Evolutionary conservation across 2,797 vertebrate genomes (phyloP), one percentile per base, ranked within the genome.

Genomic region (Sebastes ruberrimus): DNA sequence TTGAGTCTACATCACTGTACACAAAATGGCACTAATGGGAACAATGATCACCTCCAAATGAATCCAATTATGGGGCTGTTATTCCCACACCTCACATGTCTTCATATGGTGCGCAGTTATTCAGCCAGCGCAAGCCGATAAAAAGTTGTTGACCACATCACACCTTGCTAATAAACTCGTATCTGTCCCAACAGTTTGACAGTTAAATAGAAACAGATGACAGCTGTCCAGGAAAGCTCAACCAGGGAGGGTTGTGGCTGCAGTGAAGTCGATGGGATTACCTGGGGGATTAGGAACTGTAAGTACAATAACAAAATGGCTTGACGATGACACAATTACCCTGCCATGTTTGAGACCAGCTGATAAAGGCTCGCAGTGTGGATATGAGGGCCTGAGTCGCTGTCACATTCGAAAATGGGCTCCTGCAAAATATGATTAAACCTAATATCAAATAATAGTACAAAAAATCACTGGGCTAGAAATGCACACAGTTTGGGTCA

Each of bases 11-110:
- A 94, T 82, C 81, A 83, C 73, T 78, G 85, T 83, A 88, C 86
- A 92, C 92, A 94, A 95, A 53, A 94, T 89, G 89, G 71, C 80
- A 77, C 89, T 95, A 95, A 96, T 95, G 94, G 92, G 92, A 81
- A 93, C 89, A 86, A 92, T 94, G 91, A 94, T 94, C 82, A 85
- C 87, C 77, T 86, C 85, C 86, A 94, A 95, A 93, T 94, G 89
- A 95, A 94, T 93, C 92, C 91, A 95, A 94, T 96, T 94, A 95
- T 52, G 49, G 64, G 63, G 53, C 78, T 89, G 90, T 90, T 93
- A 92, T 86, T 93, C 89, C 89, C 86, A 82, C 85, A 87, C 89
- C 88, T 90, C 81, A 77, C 80, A 46, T 64, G 46, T 84, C 82
- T 88, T 84, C 86, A 80, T 77, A 65, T 20, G 76, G 83, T 35